Percentiles rank a stretch among this genome's conserved stretches.
phyloP scores from a whole-genome alignment of 2,888 invertebrate genomes.

The Rapana venosa region DNA sequence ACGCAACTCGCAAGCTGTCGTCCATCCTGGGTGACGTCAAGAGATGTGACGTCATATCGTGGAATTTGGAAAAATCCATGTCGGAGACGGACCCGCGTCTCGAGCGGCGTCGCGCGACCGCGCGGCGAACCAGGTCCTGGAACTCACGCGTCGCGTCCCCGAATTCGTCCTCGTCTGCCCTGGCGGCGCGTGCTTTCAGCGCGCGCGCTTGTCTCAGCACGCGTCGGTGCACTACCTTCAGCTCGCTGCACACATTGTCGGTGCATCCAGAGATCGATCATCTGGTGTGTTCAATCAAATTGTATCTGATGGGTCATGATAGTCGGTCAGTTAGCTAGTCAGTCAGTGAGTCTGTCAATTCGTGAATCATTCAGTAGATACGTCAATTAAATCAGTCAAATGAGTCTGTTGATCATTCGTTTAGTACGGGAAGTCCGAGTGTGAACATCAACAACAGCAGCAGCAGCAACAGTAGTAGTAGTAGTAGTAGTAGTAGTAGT shows the following conservation, averaged over 20 bases:
- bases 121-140: slow-evolving; percentile 39
- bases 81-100: not conserved
- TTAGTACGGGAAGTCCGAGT: no score
- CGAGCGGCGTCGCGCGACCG: not conserved
- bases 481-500: no score
- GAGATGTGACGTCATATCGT: not conserved
- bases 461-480: no score
- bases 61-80: not conserved
- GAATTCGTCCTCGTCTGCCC: slow-evolving; percentile 22
- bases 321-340: no score
- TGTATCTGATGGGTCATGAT: no score
- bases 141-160: slow-evolving; percentile 41
- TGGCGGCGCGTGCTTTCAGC: slow-evolving; percentile 42
- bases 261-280: no score
- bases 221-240: slow-evolving; percentile 53
- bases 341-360: no score
- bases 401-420: no score
- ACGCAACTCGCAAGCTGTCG: not conserved
- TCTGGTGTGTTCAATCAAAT: no score
- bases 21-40: not conserved
- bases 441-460: no score
- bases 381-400: no score
- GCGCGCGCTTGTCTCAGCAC: slow-evolving; percentile 50
- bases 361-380: no score
- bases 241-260: slow-evolving; percentile 46